Evolutionary conservation across 37 sponge, comb jelly and placozoan species (phyloP), one percentile per base, ranked within the genome.

Genomic region (Diacarnus erythraeanus): DNA sequence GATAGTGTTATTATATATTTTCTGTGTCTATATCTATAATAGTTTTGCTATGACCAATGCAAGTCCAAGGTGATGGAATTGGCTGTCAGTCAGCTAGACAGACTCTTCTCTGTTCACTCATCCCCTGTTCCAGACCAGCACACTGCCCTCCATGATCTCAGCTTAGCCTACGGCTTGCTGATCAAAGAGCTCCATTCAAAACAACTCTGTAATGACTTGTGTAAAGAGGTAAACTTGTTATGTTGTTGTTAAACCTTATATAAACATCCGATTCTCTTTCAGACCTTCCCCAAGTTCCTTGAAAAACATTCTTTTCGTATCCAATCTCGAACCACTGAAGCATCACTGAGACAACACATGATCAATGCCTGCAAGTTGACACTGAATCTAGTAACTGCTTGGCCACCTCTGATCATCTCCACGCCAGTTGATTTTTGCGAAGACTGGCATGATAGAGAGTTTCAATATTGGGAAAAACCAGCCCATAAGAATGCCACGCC

Each of bases 391-490:
- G 72, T 71, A 2, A 38, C 78, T 18, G 36, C 58, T 34, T 71
- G 70, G 59, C 85, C 85, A 2, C 85, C 85, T 36, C 71, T 84
- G n/a, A 71, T 84, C 9, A 37, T 72, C 1, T 57, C 66, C 37
- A 51, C 36, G 27, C 85, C 85, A 30, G 4, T 51, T 17, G 60
- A 76, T 36, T 77, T 78, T 71, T 38, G 61, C 25, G 85, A 84
- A 20, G 78, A 84, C 5, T 77, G 78, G 78, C 85, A 84, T 26
- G 85, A 84, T 59, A 70, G 85, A 51, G 85, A 84, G 51, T 84
- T 42, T 20, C 77, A 84, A 51, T 84, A 78, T 47, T 84, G 85
- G 85, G 78, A 84, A 23, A 84, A 77, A 40, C 1, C 36, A 21
- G 25, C 2, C 26, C 51, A 21, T 41, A 30, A n/a, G 31, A 66